A percentile compares a stretch with the other conserved stretches of the same genome.
phyloP scores from a whole-genome alignment of 2,113 vertebrate species.

The Synodontis membranacea region DNA sequence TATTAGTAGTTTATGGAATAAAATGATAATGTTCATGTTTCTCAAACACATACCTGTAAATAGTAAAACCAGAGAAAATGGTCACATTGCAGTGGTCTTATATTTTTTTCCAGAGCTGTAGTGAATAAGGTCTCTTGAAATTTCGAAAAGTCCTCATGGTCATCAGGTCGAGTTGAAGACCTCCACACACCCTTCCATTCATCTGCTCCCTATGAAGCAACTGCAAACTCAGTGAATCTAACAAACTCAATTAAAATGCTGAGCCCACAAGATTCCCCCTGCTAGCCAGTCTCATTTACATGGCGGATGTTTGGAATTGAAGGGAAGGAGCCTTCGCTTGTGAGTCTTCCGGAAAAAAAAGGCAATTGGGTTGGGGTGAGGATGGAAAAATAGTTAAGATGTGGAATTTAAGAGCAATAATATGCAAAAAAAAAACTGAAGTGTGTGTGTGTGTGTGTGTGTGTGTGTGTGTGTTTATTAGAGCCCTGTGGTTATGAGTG shows the following conservation, averaged over 20 bases:
- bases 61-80: too few species aligned
- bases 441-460: slow-evolving; percentile 16
- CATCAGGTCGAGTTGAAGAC: slow-evolving; percentile 31
- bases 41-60: too few species aligned
- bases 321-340: slow-evolving; percentile 38
- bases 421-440: slow-evolving; percentile 52
- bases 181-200: slow-evolving; percentile 16
- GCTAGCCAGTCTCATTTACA: slow-evolving; percentile 58
- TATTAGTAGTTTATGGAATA: too few species aligned
- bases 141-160: slow-evolving; percentile 46
- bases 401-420: slow-evolving; percentile 53
- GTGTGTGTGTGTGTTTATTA: slow-evolving; percentile 25
- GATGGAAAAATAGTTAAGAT: slow-evolving; percentile 49
- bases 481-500: slow-evolving; percentile 50
- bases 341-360: slow-evolving; percentile 48
- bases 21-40: too few species aligned
- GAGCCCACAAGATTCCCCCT: slow-evolving; percentile 56
- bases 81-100: too few species aligned
- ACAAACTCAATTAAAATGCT: slow-evolving; percentile 58
- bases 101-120: too few species aligned
- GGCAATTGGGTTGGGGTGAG: slow-evolving; percentile 13
- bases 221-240: slow-evolving; percentile 48
- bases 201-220: slow-evolving; percentile 38
- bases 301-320: slow-evolving; percentile 55
- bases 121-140: too few species aligned